Evolutionary conservation across 2,888 invertebrate species (phyloP).

Genomic region (Caenorhabditis wallacei): DNA sequence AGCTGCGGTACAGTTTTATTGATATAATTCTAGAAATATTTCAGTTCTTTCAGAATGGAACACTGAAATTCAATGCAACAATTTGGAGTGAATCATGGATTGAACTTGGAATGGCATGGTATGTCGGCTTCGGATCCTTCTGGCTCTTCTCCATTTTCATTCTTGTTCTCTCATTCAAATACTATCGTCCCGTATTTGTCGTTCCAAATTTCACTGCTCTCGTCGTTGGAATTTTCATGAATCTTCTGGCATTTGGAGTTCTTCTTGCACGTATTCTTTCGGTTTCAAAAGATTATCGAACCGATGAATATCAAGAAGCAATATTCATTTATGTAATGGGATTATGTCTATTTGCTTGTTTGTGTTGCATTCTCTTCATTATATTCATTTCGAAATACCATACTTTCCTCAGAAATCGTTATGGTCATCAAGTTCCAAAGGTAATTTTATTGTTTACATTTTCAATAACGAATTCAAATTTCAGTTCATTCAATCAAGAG

Average conservation of each 20-base stretch:
- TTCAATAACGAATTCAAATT: no score
- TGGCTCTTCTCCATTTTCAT: constrained; percentile 78
- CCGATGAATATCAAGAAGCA: constrained; percentile 72
- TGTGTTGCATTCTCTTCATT: constrained; percentile 73
- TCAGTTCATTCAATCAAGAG: constrained; percentile 73
- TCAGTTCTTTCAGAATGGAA: constrained; percentile 58
- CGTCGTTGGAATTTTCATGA: constrained; percentile 75
- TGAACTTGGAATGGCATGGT: constrained; percentile 78
- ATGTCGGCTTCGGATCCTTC: constrained; percentile 74
- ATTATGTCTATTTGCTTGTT: constrained; percentile 71
- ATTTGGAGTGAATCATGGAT: constrained; percentile 76
- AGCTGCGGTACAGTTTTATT: constrained; percentile 38
- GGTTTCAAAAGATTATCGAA: constrained; percentile 73
- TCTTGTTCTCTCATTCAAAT: constrained; percentile 77
- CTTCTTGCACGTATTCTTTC: constrained; percentile 68
- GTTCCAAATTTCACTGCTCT: constrained; percentile 78
- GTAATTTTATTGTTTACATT: constrained; percentile 24
- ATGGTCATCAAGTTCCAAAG: constrained; percentile 76
- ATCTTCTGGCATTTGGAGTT: constrained; percentile 76
- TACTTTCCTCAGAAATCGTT: constrained; percentile 70
- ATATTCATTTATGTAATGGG: constrained; percentile 73
- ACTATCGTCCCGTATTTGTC: constrained; percentile 79
- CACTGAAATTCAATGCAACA: constrained; percentile 67
- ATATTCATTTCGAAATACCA: constrained; percentile 73
- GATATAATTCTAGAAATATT: not conserved